phyloP scores from a whole-genome alignment of 2,888 invertebrate species.

The Lomographa bimaculata region DNA sequence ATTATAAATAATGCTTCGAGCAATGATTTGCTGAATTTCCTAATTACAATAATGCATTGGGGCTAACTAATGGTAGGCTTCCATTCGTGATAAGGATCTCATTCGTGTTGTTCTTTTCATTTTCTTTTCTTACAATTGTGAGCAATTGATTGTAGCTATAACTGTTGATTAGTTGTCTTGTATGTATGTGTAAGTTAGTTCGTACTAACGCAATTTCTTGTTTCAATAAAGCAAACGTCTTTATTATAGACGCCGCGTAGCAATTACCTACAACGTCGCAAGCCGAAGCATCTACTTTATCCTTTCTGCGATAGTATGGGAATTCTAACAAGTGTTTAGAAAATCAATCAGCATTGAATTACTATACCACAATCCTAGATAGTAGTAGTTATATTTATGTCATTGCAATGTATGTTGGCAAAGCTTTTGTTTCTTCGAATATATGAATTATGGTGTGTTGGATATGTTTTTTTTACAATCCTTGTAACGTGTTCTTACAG shows the following conservation, averaged over 20 bases:
- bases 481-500: too few species aligned
- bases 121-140: constrained; percentile 49
- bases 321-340: constrained; percentile 66
- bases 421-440: neutral
- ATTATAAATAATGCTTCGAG: constrained; percentile 64
- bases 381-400: constrained; percentile 19
- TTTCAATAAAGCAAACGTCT: constrained; percentile 69
- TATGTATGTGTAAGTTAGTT: constrained; percentile 44
- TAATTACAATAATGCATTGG: constrained; percentile 60
- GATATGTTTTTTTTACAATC: too few species aligned
- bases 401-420: neutral
- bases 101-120: constrained; percentile 38
- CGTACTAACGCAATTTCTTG: constrained; percentile 62
- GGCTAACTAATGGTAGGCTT: constrained; percentile 37
- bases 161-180: constrained; percentile 55
- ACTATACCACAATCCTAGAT: constrained; percentile 29
- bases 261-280: constrained; percentile 53
- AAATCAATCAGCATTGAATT: constrained; percentile 63
- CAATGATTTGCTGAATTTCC: constrained; percentile 72
- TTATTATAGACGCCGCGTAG: constrained; percentile 55
- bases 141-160: constrained; percentile 58
- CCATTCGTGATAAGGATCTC: constrained; percentile 46
- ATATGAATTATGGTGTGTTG: too few species aligned
- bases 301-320: constrained; percentile 51
- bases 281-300: constrained; percentile 52